These are phyloP conservation scores for Cataglyphis cursor DNA, from an alignment of 2,888 invertebrate genomes.

Conservation along the genomic window DNA sequence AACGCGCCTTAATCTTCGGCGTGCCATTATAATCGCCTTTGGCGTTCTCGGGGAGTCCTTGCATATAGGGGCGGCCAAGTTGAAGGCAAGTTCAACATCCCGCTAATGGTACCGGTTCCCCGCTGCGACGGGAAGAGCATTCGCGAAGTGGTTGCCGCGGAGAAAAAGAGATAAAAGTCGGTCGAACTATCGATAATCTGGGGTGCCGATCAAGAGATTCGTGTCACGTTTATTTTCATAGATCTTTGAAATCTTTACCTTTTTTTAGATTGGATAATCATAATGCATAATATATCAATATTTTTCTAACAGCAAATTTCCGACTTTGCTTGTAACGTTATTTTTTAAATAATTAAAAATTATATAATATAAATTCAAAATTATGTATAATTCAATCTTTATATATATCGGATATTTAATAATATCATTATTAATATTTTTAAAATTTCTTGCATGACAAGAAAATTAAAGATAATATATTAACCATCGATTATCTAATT, in stretches of 20 bases:
- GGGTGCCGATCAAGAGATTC: slow-evolving; percentile 1
- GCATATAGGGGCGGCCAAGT: slow-evolving; percentile 15
- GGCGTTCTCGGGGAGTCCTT: slow-evolving; percentile 45
- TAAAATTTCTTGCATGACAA: background rate
- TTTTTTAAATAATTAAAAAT: background rate
- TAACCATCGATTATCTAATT: background rate
- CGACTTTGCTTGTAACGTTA: background rate
- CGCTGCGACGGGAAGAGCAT: background rate
- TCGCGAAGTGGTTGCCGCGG: slow-evolving; percentile 13
- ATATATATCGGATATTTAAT: background rate
- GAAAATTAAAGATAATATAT: background rate
- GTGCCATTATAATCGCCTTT: slow-evolving; percentile 65
- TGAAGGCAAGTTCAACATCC: slow-evolving; percentile 57
- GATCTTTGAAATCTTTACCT: background rate
- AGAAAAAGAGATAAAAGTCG: slow-evolving; percentile 2
- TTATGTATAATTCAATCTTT: background rate
- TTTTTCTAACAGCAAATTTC: background rate
- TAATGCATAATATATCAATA: background rate
- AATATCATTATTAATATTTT: background rate
- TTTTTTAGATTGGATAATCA: background rate
- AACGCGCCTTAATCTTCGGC: slow-evolving; percentile 46
- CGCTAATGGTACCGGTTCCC: slow-evolving; percentile 54
- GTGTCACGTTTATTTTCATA: background rate
- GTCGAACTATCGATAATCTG: slow-evolving; percentile 26
- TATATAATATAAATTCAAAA: background rate